A percentile compares a stretch with the other conserved stretches of the same genome.
These are phyloP conservation scores for Psix sp. DNA, from an alignment of 1,140 invertebrate species.

Conservation along the genomic window DNA sequence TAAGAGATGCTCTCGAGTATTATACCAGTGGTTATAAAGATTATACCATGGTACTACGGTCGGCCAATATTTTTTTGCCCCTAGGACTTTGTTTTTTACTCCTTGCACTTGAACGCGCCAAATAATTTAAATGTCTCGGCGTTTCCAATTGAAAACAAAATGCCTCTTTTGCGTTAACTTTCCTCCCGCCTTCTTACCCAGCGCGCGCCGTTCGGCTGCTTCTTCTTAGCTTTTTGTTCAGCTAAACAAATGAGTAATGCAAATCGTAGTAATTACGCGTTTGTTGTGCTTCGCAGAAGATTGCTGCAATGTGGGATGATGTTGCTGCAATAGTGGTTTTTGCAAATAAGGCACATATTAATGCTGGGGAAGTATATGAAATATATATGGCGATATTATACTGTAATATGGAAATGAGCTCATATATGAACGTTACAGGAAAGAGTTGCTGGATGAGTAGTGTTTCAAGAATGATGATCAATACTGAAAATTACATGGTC, in stretches of 20 bases:
- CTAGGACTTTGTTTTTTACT: conserved; percentile 8
- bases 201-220: not conserved
- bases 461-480: conserved; percentile 52
- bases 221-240: conserved; percentile 6
- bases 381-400: conserved; percentile 52
- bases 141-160: conserved; percentile 25
- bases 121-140: conserved; percentile 32
- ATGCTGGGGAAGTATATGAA: conserved; percentile 36
- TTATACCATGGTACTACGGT: conserved; percentile 37
- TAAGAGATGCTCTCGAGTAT: conserved; percentile 46
- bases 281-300: conserved; percentile 23
- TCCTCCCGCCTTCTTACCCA: not conserved
- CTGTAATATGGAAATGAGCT: conserved; percentile 51
- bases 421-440: conserved; percentile 47
- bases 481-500: conserved; percentile 54
- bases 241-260: conserved; percentile 30
- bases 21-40: conserved; percentile 56
- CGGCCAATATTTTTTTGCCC: conserved; percentile 25
- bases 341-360: conserved; percentile 38
- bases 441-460: conserved; percentile 48
- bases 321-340: conserved; percentile 28
- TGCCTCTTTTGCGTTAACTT: conserved; percentile 1
- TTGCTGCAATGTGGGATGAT: conserved; percentile 26
- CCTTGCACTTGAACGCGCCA: not conserved
- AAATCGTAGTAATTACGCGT: conserved; percentile 41